Percentiles rank a stretch among this genome's conserved stretches.
phyloP scores from a whole-genome alignment of 1,140 invertebrate genomes.

The Temnothorax curvispinosus region DNA sequence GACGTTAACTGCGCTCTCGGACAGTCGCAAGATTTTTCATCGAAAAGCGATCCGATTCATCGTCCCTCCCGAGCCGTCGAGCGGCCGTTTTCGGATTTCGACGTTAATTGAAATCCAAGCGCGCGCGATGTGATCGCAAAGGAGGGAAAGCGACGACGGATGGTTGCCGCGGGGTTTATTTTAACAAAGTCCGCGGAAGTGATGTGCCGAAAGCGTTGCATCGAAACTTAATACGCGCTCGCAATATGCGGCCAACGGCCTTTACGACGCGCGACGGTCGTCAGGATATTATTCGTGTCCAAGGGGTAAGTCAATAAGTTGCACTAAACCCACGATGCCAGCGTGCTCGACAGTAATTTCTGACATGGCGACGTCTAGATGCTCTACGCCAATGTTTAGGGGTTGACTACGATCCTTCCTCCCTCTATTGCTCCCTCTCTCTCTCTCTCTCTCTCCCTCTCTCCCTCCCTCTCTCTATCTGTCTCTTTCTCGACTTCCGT shows the following conservation, averaged over 20 bases:
- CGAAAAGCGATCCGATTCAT: slow-evolving; percentile 34
- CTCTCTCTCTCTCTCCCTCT: not conserved
- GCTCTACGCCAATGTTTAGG: slow-evolving; percentile 60
- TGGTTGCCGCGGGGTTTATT: not conserved
- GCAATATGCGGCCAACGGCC: not conserved
- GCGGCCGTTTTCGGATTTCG: slow-evolving; percentile 12
- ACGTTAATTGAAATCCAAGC: slow-evolving; percentile 57
- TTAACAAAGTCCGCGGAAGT: not conserved
- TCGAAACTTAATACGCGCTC: slow-evolving; percentile 4
- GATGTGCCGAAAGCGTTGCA: not conserved
- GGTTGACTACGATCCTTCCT: slow-evolving; percentile 56
- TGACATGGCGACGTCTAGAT: slow-evolving; percentile 61
- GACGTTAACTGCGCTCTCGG: slow-evolving; percentile 40
- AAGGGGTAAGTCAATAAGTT: slow-evolving; percentile 19
- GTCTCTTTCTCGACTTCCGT: slow-evolving; percentile 28
- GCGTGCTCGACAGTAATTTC: slow-evolving; percentile 41
- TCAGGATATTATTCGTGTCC: slow-evolving; percentile 20
- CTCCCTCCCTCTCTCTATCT: not conserved
- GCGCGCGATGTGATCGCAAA: slow-evolving; percentile 14
- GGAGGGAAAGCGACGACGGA: not conserved
- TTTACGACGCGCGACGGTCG: not conserved
- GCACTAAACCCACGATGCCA: not conserved
- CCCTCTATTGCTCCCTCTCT: not conserved
- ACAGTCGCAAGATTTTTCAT: slow-evolving; percentile 55
- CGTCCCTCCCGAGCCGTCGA: not conserved